Evolutionary conservation across 1,140 invertebrate species (phyloP).

Genomic region (Zaprionus ghesquierei): DNA sequence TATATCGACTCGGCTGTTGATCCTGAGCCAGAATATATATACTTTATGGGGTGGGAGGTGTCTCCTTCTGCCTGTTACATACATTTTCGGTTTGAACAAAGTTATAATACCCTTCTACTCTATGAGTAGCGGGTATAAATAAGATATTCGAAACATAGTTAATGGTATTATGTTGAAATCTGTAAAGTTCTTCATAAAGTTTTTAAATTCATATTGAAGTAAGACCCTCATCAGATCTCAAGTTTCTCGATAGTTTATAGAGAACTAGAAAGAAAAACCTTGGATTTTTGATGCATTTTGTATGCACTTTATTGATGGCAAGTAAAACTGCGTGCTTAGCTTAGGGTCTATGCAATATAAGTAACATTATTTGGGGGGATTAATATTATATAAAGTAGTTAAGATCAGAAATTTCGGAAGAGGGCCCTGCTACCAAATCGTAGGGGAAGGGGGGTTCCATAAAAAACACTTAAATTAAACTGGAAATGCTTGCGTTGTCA

Average conservation of each 20-base stretch:
- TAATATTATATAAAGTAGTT: slow-evolving; percentile 9
- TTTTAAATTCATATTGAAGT: no score
- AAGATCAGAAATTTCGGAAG: slow-evolving; percentile 53
- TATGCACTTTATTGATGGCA: slow-evolving; percentile 71
- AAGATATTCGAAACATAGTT: no score
- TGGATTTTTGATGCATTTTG: slow-evolving; percentile 44
- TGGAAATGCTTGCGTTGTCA: slow-evolving; percentile 48
- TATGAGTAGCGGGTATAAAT: no score
- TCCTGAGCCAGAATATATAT: no score
- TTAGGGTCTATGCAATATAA: slow-evolving; percentile 24
- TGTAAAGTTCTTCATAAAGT: no score
- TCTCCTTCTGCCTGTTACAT: no score
- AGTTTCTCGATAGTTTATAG: neutral
- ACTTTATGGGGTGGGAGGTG: no score
- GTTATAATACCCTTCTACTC: no score
- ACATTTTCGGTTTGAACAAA: no score
- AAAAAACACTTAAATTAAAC: slow-evolving; percentile 28
- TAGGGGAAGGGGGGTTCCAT: slow-evolving; percentile 3
- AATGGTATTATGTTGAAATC: no score
- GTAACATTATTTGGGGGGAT: neutral
- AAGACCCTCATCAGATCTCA: no score
- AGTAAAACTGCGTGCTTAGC: slow-evolving; percentile 53
- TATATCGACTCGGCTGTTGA: no score
- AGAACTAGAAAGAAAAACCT: neutral
- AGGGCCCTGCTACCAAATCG: slow-evolving; percentile 69